Evolutionary conservation across 1,140 invertebrate genomes (phyloP).

Genomic region (Drosophila quadrilineata): DNA sequence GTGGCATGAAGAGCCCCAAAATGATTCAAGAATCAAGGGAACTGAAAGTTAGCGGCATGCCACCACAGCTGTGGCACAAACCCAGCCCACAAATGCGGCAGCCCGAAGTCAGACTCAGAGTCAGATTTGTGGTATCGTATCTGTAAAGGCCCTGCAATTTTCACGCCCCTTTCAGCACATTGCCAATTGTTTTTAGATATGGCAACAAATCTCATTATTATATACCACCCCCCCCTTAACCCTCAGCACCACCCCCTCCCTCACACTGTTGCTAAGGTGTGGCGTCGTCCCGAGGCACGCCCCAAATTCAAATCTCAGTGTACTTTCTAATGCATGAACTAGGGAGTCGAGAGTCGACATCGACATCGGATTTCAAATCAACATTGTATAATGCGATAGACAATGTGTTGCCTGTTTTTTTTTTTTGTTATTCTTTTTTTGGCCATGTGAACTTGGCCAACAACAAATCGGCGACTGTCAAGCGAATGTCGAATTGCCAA

Average conservation of each 20-base stretch:
- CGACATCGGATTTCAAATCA: slow-evolving; percentile 12
- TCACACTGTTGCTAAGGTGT: slow-evolving; percentile 2
- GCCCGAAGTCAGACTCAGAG: neutral
- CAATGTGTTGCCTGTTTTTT: too few species aligned
- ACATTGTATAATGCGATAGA: slow-evolving; percentile 27
- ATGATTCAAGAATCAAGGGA: slow-evolving; percentile 22
- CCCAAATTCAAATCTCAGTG: slow-evolving; percentile 44
- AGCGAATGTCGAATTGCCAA: slow-evolving; percentile 43
- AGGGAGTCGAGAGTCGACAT: slow-evolving; percentile 18
- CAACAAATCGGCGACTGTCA: slow-evolving; percentile 49
- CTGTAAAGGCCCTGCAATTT: slow-evolving; percentile 38
- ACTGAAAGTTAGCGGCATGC: slow-evolving; percentile 9
- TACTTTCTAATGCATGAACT: slow-evolving; percentile 72
- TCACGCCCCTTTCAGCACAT: slow-evolving; percentile 32
- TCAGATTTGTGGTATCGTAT: neutral
- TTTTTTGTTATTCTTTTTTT: too few species aligned
- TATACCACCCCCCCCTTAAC: slow-evolving; percentile 25
- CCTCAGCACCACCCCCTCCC: slow-evolving; percentile 25
- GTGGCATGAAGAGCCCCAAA: slow-evolving; percentile 26
- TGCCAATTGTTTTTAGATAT: slow-evolving; percentile 33
- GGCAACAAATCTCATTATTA: slow-evolving; percentile 35
- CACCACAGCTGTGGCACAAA: neutral
- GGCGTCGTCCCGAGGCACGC: slow-evolving; percentile 29
- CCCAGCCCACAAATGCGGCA: slow-evolving; percentile 53
- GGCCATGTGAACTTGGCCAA: slow-evolving; percentile 68